These are phyloP conservation scores for Iselma pallidipennis DNA, from an alignment of 2,888 invertebrate species.

Conservation along the genomic window DNA sequence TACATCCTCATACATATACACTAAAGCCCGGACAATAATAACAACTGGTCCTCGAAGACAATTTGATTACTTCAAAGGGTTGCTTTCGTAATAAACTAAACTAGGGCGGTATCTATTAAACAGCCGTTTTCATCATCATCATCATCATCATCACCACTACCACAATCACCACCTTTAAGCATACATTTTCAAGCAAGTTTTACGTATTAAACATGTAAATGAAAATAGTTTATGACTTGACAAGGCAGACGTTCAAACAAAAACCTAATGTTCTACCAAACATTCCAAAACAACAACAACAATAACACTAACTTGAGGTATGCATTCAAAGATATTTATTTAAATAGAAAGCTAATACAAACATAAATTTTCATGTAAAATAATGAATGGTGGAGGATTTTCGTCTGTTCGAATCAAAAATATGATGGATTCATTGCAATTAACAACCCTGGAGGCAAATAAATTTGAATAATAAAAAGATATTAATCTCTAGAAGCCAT, in stretches of 20 bases:
- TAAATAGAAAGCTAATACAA: too few species aligned
- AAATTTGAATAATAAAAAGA: too few species aligned
- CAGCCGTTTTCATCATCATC: neutral
- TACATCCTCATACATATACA: conserved; percentile 1
- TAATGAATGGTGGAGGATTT: too few species aligned
- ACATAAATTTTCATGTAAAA: too few species aligned
- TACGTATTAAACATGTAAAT: neutral
- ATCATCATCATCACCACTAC: neutral
- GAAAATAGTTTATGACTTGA: too few species aligned
- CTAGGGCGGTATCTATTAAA: neutral
- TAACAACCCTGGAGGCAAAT: too few species aligned
- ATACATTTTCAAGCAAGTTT: neutral
- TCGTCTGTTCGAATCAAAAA: too few species aligned
- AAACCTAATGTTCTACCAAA: neutral
- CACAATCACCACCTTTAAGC: neutral
- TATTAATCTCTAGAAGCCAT: too few species aligned
- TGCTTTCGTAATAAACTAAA: neutral
- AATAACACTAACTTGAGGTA: too few species aligned
- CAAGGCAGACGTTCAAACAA: neutral
- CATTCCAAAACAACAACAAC: too few species aligned
- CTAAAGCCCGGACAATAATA: conserved; percentile 10
- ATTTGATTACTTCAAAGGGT: conserved; percentile 23
- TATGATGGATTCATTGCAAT: too few species aligned
- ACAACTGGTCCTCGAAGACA: conserved; percentile 16
- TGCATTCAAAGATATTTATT: too few species aligned